Percentiles rank a stretch among this genome's conserved stretches.
phyloP scores from a whole-genome alignment of 2,113 vertebrate genomes.

The Mystacornis crossleyi region DNA sequence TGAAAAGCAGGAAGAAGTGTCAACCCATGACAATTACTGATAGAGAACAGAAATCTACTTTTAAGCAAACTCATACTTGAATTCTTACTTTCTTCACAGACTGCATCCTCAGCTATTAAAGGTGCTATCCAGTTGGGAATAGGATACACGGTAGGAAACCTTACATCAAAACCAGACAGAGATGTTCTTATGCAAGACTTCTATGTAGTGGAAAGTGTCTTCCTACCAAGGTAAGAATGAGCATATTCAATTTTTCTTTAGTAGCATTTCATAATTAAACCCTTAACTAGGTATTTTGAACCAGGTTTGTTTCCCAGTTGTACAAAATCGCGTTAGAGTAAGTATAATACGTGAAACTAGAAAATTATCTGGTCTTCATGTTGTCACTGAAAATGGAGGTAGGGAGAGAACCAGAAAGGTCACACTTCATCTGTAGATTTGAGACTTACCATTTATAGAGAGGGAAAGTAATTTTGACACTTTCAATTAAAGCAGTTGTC shows the following conservation, averaged over 20 bases:
- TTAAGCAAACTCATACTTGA: background rate
- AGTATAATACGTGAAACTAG: background rate
- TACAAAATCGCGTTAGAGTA: background rate
- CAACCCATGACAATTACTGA: too few species aligned
- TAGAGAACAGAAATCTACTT: background rate
- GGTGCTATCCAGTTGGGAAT: conserved; percentile 96
- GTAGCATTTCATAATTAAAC: background rate
- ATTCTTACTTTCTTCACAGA: conserved; percentile 78
- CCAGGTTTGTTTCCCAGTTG: background rate
- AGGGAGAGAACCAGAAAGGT: background rate
- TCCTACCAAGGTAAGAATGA: conserved; percentile 89
- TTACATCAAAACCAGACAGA: conserved; percentile 93
- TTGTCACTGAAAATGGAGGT: background rate
- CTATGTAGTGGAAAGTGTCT: conserved; percentile 94
- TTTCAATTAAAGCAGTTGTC: background rate
- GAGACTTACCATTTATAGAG: background rate
- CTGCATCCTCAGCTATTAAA: conserved; percentile 88
- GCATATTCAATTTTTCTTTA: background rate
- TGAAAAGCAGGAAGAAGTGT: too few species aligned
- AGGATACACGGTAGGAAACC: conserved; percentile 93
- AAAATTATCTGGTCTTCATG: background rate
- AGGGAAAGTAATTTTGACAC: background rate
- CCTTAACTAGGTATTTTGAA: background rate
- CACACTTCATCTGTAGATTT: background rate
- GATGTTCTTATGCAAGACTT: conserved; percentile 99